Evolutionary conservation across 2,888 invertebrate genomes (phyloP).

Genomic region (Drosophila anomelani): DNA sequence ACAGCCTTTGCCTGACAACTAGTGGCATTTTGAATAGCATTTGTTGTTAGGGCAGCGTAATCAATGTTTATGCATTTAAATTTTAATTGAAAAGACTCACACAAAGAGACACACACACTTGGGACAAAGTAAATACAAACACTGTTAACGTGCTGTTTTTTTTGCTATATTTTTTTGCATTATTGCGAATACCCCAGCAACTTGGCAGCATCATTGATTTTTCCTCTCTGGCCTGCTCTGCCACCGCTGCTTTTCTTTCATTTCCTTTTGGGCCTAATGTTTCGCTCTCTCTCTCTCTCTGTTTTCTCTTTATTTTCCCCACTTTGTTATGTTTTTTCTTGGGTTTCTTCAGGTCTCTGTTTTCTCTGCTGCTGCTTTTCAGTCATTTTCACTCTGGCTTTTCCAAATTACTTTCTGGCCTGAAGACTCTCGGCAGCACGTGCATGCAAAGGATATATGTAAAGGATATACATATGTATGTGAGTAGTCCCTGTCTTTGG

Average conservation of each 20-base stretch:
- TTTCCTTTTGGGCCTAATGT: conserved; percentile 20
- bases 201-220: conserved; percentile 79
- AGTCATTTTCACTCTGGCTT: conserved; percentile 12
- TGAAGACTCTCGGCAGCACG: conserved; percentile 57
- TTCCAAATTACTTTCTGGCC: conserved; percentile 50
- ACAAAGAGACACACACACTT: conserved; percentile 1
- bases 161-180: conserved; percentile 11
- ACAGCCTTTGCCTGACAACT: conserved; percentile 13
- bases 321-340: conserved; percentile 32
- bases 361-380: conserved; percentile 20
- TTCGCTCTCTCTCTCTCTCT: conserved; percentile 12
- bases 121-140: conserved; percentile 4
- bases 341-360: conserved; percentile 23
- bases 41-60: conserved; percentile 28
- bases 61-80: conserved; percentile 38
- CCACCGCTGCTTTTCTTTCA: neutral
- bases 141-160: conserved; percentile 9
- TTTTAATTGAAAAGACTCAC: conserved; percentile 37
- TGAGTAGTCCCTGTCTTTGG: conserved; percentile 25
- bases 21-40: conserved; percentile 27
- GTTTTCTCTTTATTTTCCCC: neutral
- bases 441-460: conserved; percentile 56
- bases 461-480: conserved; percentile 4
- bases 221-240: conserved; percentile 52
- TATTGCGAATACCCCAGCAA: conserved; percentile 43